Evolutionary conservation across 2,888 invertebrate species (phyloP), one percentile per base, ranked within the genome.

Genomic region (Agrypnus murinus): DNA sequence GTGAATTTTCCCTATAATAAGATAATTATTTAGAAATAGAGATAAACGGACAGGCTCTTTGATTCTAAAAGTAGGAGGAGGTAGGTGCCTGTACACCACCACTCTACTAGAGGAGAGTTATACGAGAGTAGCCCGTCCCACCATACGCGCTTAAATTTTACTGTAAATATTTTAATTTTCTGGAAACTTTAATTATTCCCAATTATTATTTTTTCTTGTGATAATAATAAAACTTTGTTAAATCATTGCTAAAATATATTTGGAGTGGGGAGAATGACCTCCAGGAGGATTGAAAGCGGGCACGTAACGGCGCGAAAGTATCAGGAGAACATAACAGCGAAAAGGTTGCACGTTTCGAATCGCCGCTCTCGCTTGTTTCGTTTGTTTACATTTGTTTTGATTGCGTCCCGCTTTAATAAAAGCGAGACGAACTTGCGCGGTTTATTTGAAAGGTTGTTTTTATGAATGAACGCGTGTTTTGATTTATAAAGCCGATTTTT

Each of bases 261-360:
- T n/a, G 36, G 50, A 15, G 55, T 48, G 48, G 55, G 55, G 36
- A 34, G 58, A 50, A 58, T 58, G 55, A 58, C 71, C 64, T 64
- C 67, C 64, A 38, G 38, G 65, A 60, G 45, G 45, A 59, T 40
- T 50, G 48, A 48, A 55, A 69, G 65, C 57, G 71, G 65, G 64
- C 76, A 73, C 77, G 79, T 79, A 75, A 78, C 80, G 82, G 86
- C 86, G 86, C 84, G 81, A 83, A 83, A 78, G 81, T 81, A 84
- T 83, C 83, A 84, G 86, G 86, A 80, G 82, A 76, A 71, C 81
- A 85, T 81, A 78, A 80, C 36, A 15, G 7, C n/a, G 12, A 50
- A 40, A 65, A 55, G 53, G 31, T 25, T 14, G 25, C 31, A n/a
- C 50, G 58, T 38, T 38, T 25, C 34, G 38, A 38, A 4, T 12